A percentile compares a stretch with the other conserved stretches of the same genome.
These are phyloP conservation scores for Cyclophora punctaria DNA, from an alignment of 2,888 invertebrate genomes.

Conservation along the genomic window DNA sequence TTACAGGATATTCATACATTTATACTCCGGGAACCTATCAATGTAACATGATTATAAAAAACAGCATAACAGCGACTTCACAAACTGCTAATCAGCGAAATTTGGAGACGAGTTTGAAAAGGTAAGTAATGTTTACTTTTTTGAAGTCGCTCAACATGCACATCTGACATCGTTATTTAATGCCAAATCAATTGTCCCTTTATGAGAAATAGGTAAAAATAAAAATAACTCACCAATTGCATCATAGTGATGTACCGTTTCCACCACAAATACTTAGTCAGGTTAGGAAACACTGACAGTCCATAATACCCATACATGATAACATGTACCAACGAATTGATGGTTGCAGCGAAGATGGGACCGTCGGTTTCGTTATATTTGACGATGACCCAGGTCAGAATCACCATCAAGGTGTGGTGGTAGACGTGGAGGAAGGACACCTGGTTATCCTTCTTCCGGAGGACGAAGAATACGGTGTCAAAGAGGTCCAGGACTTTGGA, in stretches of 20 bases:
- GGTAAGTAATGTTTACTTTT: too few relatives aligned
- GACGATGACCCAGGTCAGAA: slow-evolving; percentile 82
- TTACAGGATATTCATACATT: too few relatives aligned
- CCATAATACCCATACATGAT: slow-evolving; percentile 87
- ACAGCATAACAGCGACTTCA: too few relatives aligned
- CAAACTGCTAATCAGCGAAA: too few relatives aligned
- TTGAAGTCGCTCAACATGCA: too few relatives aligned
- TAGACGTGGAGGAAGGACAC: slow-evolving; percentile 90
- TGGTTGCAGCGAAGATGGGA: slow-evolving; percentile 78
- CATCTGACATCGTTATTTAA: too few relatives aligned
- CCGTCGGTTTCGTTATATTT: slow-evolving; percentile 83
- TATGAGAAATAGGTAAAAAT: not conserved
- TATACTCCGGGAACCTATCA: too few relatives aligned
- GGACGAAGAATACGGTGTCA: slow-evolving; percentile 88
- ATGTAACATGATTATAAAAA: too few relatives aligned
- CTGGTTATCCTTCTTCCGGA: slow-evolving; percentile 84
- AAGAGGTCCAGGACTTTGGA: slow-evolving; percentile 82
- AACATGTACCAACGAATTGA: slow-evolving; percentile 83
- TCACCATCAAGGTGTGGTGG: slow-evolving; percentile 83
- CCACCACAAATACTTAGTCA: slow-evolving; percentile 86
- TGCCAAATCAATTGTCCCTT: too few relatives aligned
- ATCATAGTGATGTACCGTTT: slow-evolving; percentile 85
- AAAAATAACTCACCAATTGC: slow-evolving; percentile 77
- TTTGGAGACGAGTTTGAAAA: too few relatives aligned
- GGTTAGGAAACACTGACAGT: slow-evolving; percentile 79